Evolutionary conservation across 2,113 vertebrate species (phyloP), one percentile per base, ranked within the genome.

Genomic region (Phyllopteryx taeniolatus): DNA sequence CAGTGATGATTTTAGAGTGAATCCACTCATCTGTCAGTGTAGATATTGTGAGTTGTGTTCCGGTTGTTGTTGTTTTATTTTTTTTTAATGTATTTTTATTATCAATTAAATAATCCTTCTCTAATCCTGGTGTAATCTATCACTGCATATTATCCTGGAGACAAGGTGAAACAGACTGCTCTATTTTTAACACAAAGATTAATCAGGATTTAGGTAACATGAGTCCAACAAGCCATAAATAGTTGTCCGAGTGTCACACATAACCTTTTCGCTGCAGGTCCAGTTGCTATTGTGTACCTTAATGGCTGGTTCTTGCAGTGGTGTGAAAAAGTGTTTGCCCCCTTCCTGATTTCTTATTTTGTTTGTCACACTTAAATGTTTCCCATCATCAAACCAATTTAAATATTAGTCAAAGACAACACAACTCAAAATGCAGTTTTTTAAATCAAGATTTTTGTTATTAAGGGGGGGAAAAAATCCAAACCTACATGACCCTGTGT

Each of bases 181-280:
- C 88, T 92, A 91, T 91, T 88, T 87, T 87, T 90, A 88, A 84
- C 88, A 15, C 61, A 39, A 77, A 87, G 87, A 92, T 90, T 92
- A 91, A 88, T 87, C 78, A 64, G 76, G 90, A 80, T 89, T 89
- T 83, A 89, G 66, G 54, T 12, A 0, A 77, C 63, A 74, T 74
- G 76, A 76, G 77, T 82, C 72, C 85, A 86, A 83, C 68, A 4
- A 62, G 44, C 75, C 54, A 75, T 51, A 80, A 89, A 89, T 90
- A 89, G 76, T 46, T 31, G 35, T 67, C 4, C n/a, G 54, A 59
- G 57, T 74, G 70, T 79, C 76, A 79, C 43, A 80, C 83, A 77
- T 74, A 84, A 72, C 67, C 39, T 9, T 22, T 43, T 74, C 0
- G 14, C 27, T 13, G 14, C 71, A 43, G 47, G 68, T 69, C 65